Evolutionary conservation across 2,113 vertebrate species (phyloP).

Genomic region (Catharus fuscescens): DNA sequence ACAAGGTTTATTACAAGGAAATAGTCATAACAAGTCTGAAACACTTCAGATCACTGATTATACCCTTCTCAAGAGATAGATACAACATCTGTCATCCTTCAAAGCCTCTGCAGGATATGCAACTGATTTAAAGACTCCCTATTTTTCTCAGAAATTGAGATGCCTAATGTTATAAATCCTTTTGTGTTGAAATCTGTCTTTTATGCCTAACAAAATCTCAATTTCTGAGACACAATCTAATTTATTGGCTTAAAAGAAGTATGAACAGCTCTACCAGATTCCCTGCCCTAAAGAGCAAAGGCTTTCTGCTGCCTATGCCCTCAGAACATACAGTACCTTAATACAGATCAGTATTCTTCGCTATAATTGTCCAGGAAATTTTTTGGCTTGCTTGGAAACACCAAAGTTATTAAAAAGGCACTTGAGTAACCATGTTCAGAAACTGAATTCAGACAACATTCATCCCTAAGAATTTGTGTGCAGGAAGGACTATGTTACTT

Average conservation of each 20-base stretch:
- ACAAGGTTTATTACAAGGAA: conserved; percentile 40
- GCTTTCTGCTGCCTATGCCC: background rate
- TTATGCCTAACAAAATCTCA: background rate
- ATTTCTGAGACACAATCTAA: background rate
- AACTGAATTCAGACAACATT: background rate
- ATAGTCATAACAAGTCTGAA: conserved; percentile 47
- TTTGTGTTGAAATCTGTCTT: background rate
- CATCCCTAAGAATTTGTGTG: background rate
- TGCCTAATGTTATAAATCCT: background rate
- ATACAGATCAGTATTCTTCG: background rate
- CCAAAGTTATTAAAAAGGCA: background rate
- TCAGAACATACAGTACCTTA: background rate
- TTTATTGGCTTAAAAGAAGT: background rate
- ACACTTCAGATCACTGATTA: conserved; percentile 49
- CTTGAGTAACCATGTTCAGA: background rate
- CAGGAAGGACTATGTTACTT: background rate
- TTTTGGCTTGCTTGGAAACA: background rate
- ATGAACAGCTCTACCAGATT: background rate
- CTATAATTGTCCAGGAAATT: background rate
- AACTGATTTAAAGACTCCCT: conserved; percentile 39
- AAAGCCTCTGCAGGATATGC: conserved; percentile 27
- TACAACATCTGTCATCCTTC: conserved; percentile 40
- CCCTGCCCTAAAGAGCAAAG: background rate
- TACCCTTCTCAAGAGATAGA: conserved; percentile 28
- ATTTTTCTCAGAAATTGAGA: background rate